Percentiles rank a stretch among this genome's conserved stretches.
These are phyloP conservation scores for Drosophila austrosaltans DNA, from an alignment of 2,888 invertebrate species.

Conservation along the genomic window DNA sequence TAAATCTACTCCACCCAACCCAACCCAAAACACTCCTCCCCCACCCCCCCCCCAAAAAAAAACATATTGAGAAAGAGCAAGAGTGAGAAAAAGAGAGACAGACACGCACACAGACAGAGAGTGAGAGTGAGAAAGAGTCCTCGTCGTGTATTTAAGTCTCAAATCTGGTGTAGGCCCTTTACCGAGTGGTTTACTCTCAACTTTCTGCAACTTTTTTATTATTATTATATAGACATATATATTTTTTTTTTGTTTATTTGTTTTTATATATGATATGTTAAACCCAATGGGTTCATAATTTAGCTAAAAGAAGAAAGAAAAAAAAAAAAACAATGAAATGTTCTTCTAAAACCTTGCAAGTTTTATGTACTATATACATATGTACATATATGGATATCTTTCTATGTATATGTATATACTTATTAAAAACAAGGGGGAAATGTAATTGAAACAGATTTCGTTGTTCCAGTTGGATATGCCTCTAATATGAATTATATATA, in stretches of 20 bases:
- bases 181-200: constrained; percentile 10
- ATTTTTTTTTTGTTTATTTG: constrained; percentile 62
- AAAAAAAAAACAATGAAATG: not conserved
- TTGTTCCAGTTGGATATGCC: not conserved
- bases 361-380: constrained; percentile 3
- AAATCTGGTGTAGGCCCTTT: constrained; percentile 4
- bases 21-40: not conserved
- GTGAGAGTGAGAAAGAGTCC: not conserved
- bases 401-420: too few species aligned
- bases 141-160: constrained; percentile 64
- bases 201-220: constrained; percentile 19
- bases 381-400: not conserved
- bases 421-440: not conserved
- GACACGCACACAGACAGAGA: not conserved
- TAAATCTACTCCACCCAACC: not conserved
- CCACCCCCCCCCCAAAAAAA: not conserved
- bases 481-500: constrained; percentile 34
- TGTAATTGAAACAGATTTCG: not conserved
- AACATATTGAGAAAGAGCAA: constrained; percentile 11
- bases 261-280: constrained; percentile 56
- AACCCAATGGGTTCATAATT: constrained; percentile 84
- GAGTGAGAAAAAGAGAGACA: not conserved
- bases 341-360: constrained; percentile 8
- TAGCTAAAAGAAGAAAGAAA: not conserved
- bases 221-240: not conserved